Base-by-base conservation (phyloP, 1,140 invertebrate genomes). In the Charaxes varanes region DNA sequence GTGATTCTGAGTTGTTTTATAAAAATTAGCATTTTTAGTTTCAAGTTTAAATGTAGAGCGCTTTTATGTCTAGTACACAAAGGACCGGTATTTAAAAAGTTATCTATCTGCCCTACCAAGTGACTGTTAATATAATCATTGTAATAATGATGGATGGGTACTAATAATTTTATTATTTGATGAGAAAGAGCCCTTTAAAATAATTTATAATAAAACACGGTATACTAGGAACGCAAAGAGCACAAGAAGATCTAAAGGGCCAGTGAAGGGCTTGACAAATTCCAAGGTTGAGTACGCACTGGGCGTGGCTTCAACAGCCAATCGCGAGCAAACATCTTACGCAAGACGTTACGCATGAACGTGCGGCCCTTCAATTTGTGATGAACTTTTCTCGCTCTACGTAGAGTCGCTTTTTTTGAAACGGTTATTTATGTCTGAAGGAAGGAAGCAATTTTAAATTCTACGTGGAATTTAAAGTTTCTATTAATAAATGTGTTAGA, bases 171-270 rank as follows among this genome's bases (percentile, higher is more conserved):
- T 54, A 58, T 68, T 68, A 21, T 41, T n/a, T n/a, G n/a, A n/a
- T n/a, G n/a, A 44, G 24, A 57, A 55, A 37, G 58, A 63, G 64
- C 73, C 78, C 68, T 79, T 58, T 79, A 73, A 78, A 83, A 82
- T 80, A 80, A 82, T 83, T 83, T 83, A 83, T 83, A 83, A 74
- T 83, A 83, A 80, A 83, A 83, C 67, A 73, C 73, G 69, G 55
- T 45, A 50, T 59, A 83, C 79, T 61, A 78, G 76, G 73, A 64
- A 35, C 34, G 43, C 72, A 83, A 42, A 72, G 58, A 51, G 11
- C 41, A 17, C 22, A 50, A 70, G 56, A 67, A 78, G 78, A 44
- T 71, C 17, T 33, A 63, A 77, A 83, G 72, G 76, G 73, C 63
- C 43, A 41, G 37, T 32, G 40, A 73, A 80, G 72, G 73, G 78